A percentile compares a stretch with the other conserved stretches of the same genome.
These are phyloP conservation scores for Drosophila antonietae DNA, from an alignment of 2,888 invertebrate genomes.

Conservation along the genomic window DNA sequence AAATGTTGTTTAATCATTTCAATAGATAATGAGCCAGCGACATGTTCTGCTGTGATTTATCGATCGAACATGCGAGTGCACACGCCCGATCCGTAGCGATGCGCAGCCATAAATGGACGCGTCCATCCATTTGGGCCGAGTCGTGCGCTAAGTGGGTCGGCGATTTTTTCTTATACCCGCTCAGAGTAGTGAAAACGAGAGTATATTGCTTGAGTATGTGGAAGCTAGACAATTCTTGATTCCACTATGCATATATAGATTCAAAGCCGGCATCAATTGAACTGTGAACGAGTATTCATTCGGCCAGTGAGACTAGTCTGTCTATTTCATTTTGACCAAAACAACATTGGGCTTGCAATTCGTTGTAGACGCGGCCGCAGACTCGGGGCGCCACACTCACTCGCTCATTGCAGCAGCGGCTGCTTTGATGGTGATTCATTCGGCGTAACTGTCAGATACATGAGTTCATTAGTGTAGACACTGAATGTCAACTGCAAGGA, in stretches of 20 bases:
- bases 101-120: conserved; percentile 55
- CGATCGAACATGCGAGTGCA: conserved; percentile 33
- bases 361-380: conserved; percentile 36
- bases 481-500: conserved; percentile 81
- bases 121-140: conserved; percentile 62
- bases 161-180: conserved; percentile 35
- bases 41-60: conserved; percentile 64
- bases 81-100: conserved; percentile 44
- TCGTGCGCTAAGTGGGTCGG: conserved; percentile 75
- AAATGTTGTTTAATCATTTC: conserved; percentile 76
- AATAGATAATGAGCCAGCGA: conserved; percentile 68
- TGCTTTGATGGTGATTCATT: conserved; percentile 77
- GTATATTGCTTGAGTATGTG: neutral
- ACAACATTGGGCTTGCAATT: conserved; percentile 49
- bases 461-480: conserved; percentile 78
- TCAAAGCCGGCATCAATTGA: too few relatives aligned
- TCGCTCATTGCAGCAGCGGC: conserved; percentile 33
- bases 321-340: conserved; percentile 51
- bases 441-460: conserved; percentile 73
- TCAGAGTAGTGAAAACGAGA: neutral
- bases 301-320: neutral
- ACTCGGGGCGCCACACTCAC: conserved; percentile 70
- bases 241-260: too few relatives aligned
- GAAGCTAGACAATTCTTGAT: too few relatives aligned
- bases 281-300: neutral